Evolutionary conservation across 2,113 vertebrate genomes (phyloP).

Genomic region (Thinocorus orbignyianus): DNA sequence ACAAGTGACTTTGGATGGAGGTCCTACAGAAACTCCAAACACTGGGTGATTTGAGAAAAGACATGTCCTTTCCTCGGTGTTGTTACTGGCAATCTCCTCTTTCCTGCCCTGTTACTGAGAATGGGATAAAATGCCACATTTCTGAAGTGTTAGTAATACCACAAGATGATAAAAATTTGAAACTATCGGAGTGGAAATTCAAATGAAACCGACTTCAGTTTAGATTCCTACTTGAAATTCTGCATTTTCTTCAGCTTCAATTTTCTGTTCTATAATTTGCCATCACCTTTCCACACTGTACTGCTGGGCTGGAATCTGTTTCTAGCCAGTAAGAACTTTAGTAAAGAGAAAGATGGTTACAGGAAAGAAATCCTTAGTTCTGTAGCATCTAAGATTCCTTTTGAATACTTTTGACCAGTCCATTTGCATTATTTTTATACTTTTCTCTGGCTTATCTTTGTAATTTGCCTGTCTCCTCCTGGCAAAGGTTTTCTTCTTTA

Average conservation of each 20-base stretch:
- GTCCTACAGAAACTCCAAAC: neutral
- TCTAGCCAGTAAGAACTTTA: neutral
- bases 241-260: neutral
- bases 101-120: neutral
- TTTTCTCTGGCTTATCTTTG: neutral
- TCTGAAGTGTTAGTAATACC: neutral
- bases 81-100: neutral
- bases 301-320: neutral
- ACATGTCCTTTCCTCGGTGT: neutral
- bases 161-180: neutral
- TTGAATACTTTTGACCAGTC: neutral
- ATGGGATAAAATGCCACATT: neutral
- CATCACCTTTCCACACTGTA: neutral
- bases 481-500: neutral
- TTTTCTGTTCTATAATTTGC: neutral
- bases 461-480: neutral
- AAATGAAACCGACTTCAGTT: neutral
- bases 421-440: neutral
- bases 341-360: neutral
- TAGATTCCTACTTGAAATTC: neutral
- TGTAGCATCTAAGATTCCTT: neutral
- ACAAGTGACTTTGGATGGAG: neutral
- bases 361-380: neutral
- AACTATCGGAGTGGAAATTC: neutral
- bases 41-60: constrained; percentile 3